A percentile compares a stretch with the other conserved stretches of the same genome.
phyloP scores from a whole-genome alignment of 2,888 invertebrate species.

The Oscheius sp. region DNA sequence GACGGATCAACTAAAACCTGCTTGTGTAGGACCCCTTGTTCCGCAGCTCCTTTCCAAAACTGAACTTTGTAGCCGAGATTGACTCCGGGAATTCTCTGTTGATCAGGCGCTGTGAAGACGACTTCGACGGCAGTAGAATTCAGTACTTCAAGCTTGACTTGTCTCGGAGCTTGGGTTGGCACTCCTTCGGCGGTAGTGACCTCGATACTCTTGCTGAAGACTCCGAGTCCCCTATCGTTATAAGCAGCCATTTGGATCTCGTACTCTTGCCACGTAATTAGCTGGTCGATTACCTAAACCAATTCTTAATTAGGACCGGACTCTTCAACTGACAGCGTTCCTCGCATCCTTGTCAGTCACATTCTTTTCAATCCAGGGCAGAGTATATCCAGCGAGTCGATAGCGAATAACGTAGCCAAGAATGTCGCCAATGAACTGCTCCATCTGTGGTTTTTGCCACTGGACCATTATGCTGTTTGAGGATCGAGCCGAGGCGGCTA shows the following conservation, averaged over 20 bases:
- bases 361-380: conserved; percentile 90
- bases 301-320: conserved; percentile 77
- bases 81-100: conserved; percentile 96
- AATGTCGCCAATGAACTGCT: conserved; percentile 93
- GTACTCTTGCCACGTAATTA: conserved; percentile 98
- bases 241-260: conserved; percentile 92
- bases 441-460: conserved; percentile 93
- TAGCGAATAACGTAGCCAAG: conserved; percentile 86
- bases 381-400: conserved; percentile 87
- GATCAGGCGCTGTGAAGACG: conserved; percentile 95
- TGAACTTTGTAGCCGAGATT: conserved; percentile 91
- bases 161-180: conserved; percentile 90
- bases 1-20: conserved; percentile 51
- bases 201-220: conserved; percentile 88
- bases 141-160: conserved; percentile 82
- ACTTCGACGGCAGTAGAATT: conserved; percentile 88
- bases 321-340: conserved; percentile 87
- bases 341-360: conserved; percentile 78
- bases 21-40: conserved; percentile 40
- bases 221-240: conserved; percentile 94
- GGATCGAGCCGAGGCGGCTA: conserved; percentile 92
- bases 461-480: conserved; percentile 95
- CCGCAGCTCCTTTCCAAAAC: conserved; percentile 65
- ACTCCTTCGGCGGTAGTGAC: conserved; percentile 96
- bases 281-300: conserved; percentile 81